A percentile compares a stretch with the other conserved stretches of the same genome.
Evolutionary conservation across 2,797 vertebrate species (phyloP).

Genomic region (Limosa lapponica): DNA sequence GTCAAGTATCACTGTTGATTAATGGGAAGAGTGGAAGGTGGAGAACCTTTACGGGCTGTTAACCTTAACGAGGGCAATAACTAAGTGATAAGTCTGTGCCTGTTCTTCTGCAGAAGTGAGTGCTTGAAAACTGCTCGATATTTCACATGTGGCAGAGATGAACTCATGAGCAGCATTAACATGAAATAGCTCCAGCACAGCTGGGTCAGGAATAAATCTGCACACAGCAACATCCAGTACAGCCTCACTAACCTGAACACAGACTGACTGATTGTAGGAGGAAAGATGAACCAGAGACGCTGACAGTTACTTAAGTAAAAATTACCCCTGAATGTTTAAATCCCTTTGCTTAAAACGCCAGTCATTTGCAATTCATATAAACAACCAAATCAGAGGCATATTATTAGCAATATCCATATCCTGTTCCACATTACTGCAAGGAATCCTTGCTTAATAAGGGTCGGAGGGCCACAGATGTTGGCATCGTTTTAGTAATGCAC

Average conservation of each 20-base stretch:
- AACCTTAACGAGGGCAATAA: not conserved
- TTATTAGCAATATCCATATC: not conserved
- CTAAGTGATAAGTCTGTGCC: not conserved
- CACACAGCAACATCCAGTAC: not conserved
- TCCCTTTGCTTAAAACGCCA: not conserved
- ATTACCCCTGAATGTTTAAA: not conserved
- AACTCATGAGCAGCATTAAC: not conserved
- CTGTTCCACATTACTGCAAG: not conserved
- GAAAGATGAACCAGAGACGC: not conserved
- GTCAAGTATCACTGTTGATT: not conserved
- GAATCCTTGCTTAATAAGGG: not conserved
- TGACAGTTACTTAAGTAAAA: not conserved
- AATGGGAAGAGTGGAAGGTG: not conserved
- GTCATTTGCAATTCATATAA: not conserved
- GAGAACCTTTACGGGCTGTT: not conserved
- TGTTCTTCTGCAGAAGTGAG: not conserved
- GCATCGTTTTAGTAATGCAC: not conserved
- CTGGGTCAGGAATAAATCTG: not conserved
- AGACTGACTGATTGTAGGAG: not conserved
- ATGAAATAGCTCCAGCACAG: not conserved
- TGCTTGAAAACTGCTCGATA: not conserved
- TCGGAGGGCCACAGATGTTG: rapidly evolving
- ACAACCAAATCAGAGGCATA: not conserved
- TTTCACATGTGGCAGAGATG: not conserved
- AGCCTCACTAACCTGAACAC: not conserved